These are phyloP conservation scores for Hydrophis major DNA, from an alignment of 2,797 vertebrate species.

Conservation along the genomic window DNA sequence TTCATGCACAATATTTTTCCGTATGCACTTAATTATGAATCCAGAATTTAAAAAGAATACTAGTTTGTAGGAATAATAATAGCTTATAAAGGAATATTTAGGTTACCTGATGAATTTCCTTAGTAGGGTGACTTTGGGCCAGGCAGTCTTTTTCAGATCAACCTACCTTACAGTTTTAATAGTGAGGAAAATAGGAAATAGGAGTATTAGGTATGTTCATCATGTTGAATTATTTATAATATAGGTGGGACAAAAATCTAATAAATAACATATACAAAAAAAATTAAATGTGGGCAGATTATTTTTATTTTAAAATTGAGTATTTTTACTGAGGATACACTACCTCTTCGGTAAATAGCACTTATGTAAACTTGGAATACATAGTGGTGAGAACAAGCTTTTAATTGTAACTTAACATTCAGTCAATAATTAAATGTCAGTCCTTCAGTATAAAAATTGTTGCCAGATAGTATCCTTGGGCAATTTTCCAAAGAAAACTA, in stretches of 20 bases:
- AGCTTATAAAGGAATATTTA: background rate
- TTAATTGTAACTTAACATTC: background rate
- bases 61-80: slow-evolving; percentile 11
- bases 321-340: background rate
- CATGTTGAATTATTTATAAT: background rate
- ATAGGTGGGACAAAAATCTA: background rate
- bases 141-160: background rate
- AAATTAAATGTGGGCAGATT: background rate
- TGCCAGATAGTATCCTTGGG: background rate
- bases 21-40: background rate
- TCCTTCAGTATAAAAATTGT: background rate
- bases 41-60: background rate
- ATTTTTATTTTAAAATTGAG: background rate
- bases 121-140: background rate
- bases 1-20: background rate
- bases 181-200: background rate
- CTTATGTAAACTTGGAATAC: background rate
- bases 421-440: background rate
- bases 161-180: background rate
- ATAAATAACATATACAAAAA: background rate
- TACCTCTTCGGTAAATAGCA: background rate
- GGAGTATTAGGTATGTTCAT: background rate
- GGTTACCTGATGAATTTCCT: background rate
- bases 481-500: slow-evolving; percentile 18
- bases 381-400: background rate